Base-by-base conservation (phyloP, 2,888 invertebrate genomes). In the Eupithecia dodoneata region DNA sequence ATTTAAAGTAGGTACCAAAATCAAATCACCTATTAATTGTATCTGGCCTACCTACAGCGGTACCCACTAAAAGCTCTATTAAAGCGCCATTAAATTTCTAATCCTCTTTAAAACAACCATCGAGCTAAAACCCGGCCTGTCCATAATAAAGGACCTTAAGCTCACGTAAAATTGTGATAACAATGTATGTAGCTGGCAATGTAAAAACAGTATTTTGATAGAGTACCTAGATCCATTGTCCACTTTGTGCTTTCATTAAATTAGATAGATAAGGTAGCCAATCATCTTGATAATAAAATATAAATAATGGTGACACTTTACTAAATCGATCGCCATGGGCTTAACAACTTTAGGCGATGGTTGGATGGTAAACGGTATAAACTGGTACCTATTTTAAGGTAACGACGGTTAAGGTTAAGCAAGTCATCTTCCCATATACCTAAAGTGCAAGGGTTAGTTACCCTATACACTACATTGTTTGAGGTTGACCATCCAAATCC, bases 101-200 rank as follows among this genome's bases (percentile, higher is more conserved):
- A 67, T 72, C 65, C 66, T 70, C 59, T 65, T 69, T 45, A 72
- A 75, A 71, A 63, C 77, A 77, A 49, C 44, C 75, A 70, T 30
- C 47, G 18, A 75, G 71, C 71, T 41, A 44, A 63, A 72, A 65
- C 73, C 66, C 55, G 72, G 63, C 72, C 72, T 76, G 76, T 77
- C 76, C 75, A 80, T 80, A 79, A 72, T 78, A 72, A 71, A 78
- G 55, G 70, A 77, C 75, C 63, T 74, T 12, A 70, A 49, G 77
- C 74, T 78, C 75, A 76, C 72, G 75, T 80, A 80, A 80, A 65
- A 55, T 47, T 69, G 69, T 30, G 47, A 70, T 70, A 70, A 47
- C 18, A n/a, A 12, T 18, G 4, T 47, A 70, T 3, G 70, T 70
- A 47, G 47, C 70, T 45, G 70, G 30, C 70, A 12, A 30, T 70